A percentile compares a stretch with the other conserved stretches of the same genome.
phyloP scores from a whole-genome alignment of 2,113 vertebrate species.

The Baryphthengus martii region DNA sequence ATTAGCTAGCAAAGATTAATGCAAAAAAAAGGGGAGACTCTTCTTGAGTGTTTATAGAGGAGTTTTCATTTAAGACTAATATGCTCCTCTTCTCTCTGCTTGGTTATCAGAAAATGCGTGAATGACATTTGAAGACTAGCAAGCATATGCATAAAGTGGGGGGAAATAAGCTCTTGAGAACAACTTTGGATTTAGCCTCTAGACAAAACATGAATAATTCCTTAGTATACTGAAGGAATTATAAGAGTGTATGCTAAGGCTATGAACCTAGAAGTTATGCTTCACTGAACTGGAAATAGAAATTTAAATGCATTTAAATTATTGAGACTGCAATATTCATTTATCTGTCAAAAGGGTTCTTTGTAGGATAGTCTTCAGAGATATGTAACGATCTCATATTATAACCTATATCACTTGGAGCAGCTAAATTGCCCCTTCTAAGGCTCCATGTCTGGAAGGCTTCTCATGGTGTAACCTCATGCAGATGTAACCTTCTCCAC shows the following conservation, averaged over 20 bases:
- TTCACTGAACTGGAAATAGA: not conserved
- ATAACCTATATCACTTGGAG: not conserved
- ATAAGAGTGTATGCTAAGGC: not conserved
- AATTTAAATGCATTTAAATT: slow-evolving; percentile 5
- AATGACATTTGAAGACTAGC: not conserved
- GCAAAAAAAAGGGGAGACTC: not conserved
- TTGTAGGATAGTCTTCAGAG: not conserved
- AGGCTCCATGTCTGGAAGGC: not conserved
- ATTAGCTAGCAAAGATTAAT: not conserved
- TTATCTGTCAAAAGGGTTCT: not conserved
- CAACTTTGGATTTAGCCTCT: not conserved
- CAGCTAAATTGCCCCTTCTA: not conserved
- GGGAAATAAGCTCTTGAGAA: not conserved
- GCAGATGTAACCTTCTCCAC: not conserved
- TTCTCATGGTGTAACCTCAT: not conserved
- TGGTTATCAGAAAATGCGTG: not conserved
- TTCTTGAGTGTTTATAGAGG: not conserved
- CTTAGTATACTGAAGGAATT: not conserved
- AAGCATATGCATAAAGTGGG: not conserved
- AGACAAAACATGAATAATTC: not conserved
- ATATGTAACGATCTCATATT: not conserved
- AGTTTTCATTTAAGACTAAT: not conserved
- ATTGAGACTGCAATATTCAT: not conserved
- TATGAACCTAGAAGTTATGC: not conserved
- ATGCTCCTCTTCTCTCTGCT: not conserved